Conservation (phyloP, 2,113 vertebrate species). For the Mastomys coucha region DNA sequence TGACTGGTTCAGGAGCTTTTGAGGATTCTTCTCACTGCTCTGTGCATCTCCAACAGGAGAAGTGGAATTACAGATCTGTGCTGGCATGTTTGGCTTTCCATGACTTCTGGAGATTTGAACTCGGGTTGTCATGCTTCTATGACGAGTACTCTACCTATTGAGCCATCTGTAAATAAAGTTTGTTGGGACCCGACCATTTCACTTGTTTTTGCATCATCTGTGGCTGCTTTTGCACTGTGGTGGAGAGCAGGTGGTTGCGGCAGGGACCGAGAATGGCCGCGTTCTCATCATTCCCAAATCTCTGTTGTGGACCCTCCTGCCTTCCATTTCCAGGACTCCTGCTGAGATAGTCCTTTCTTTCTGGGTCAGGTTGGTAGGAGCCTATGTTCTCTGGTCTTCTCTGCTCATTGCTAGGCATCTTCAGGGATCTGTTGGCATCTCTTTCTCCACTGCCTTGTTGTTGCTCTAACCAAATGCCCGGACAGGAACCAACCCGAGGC, state of each 20-base stretch:
- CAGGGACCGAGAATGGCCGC: neutral
- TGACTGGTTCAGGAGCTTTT: neutral
- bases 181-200: neutral
- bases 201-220: neutral
- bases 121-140: neutral
- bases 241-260: neutral
- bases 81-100: neutral
- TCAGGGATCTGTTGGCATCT: neutral
- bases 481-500: neutral
- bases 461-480: neutral
- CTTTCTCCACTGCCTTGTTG: neutral
- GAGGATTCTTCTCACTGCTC: neutral
- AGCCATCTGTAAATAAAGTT: conserved; percentile 31
- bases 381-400: neutral
- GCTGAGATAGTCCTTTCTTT: neutral
- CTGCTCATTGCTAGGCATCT: neutral
- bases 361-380: neutral
- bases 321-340: neutral
- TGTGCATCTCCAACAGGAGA: neutral
- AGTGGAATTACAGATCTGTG: neutral
- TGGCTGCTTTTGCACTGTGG: neutral
- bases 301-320: neutral
- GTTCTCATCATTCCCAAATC: neutral
- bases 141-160: neutral
- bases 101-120: neutral